Base-by-base conservation (phyloP, 2,797 vertebrate species). In the Enteromius treurensis region DNA sequence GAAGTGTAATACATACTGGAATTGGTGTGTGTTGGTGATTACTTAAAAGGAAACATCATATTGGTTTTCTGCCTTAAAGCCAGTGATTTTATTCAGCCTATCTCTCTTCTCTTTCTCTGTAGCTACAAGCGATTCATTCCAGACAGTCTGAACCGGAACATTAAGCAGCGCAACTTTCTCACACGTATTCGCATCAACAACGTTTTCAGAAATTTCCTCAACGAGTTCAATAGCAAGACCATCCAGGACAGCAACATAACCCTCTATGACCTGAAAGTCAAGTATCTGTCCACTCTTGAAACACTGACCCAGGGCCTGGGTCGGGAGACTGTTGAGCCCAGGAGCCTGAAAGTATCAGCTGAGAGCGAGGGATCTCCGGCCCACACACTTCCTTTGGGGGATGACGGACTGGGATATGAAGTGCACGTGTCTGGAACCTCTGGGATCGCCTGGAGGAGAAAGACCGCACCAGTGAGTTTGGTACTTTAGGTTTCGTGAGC, bases 121-220 rank as follows among this genome's bases (percentile, higher is more conserved):
- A 99, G 98, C 87, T 99, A 98, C 84, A 99, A 98, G 79, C 92
- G 93, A 67, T 97, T 97, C 89, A 98, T 99, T 90, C 98, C 98
- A 0, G 97, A 98, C 88, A 94, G 93, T 0, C 87, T 99, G 90
- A 98, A 98, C 92, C 94, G 91, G 29, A 96, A 93, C 81, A 99
- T 99, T 89, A 97, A 95, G 87, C 97, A 98, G 90, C 97, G 97
- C 88, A 99, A 99, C 85, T 82, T 98, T 83, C 89, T 99, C 82
- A 99, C 97, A 3, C 96, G 98, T 77, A 94, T 97, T 84, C 95
- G 98, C 75, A 99, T 99, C 91, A 97, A 96, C 89, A 99, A 98
- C 0, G 97, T 99, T 83, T 99, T 99, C 91, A 99, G 96, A 93
- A 97, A 98, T 84, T 99, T 99, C 90, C 95, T 99, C 1, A 97